Base-by-base conservation (phyloP, 2,888 invertebrate genomes). In the Nymphalis polychloros region DNA sequence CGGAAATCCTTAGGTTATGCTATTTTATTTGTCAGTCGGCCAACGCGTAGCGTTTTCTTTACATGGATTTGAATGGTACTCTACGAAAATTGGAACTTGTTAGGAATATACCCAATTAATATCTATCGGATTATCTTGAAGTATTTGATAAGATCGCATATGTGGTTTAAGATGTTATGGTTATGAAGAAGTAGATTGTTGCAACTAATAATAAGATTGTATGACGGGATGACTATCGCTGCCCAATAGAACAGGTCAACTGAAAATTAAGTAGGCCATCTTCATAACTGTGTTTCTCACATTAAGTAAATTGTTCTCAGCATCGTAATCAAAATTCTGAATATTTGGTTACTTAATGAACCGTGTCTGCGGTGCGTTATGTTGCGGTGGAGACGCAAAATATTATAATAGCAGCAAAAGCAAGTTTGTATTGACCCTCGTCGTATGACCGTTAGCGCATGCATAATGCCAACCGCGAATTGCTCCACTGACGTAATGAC, bases 391-490 rank as follows among this genome's bases (percentile, higher is more conserved):
- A 41, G 48, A 55, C 53, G 53, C 31, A 55, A 17, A n/a, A 62
- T 35, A 64, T 59, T 27, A 41, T 48, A 59, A 67, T 53, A 66
- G 48, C 64, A 60, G 69, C 53, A 60, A 49, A 48, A 64, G 55
- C 55, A 53, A 59, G 55, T 52, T 46, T 50, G 59, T 50, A 59
- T 23, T 59, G 61, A 62, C 59, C 67, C 66, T 55, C 63, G 64
- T 67, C 57, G 74, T 68, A 79, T 82, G 82, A 89, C 90, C 89
- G 89, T 89, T 90, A 90, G 77, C 75, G 83, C 82, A 88, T 88
- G 84, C 84, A 77, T 88, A 87, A 89, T 89, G 83, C 76, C 80
- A 81, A 87, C 87, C 85, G 85, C 87, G 81, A 85, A 82, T 81
- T 85, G 81, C 81, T 84, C 80, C 78, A 82, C 83, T 81, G 81